Evolutionary conservation across 1,140 invertebrate species (phyloP), one percentile per base, ranked within the genome.

Genomic region (Ceratitis capitata): DNA sequence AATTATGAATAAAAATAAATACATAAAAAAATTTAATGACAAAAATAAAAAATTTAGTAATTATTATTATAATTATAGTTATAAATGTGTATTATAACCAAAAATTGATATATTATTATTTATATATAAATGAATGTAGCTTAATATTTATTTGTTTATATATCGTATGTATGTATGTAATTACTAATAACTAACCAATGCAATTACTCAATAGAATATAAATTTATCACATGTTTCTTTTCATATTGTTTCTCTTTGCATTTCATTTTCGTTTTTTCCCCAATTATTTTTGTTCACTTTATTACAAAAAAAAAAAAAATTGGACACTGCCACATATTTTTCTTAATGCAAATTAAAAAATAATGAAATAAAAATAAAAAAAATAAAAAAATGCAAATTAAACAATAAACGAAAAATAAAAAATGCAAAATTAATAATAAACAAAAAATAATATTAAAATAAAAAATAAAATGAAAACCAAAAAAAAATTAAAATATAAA

Each of bases 141-240:
- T 53, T n/a, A 53, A n/a, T 53, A 7, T n/a, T 53, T 53, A 78
- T 39, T n/a, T 78, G 32, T 45, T 19, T 14, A 35, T 35, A 19
- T 45, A 45, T 10, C n/a, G 39, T 39, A 69, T 39, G 14, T 39
- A 61, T 35, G 29, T 64, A 78, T 45, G 69, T 45, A 23, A 12
- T 19, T 26, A 78, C 19, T 78, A 78, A 78, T 45, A 9, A 78
- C 39, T 78, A 78, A 78, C 39, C 69, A 42, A 78, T 78, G 39
- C 39, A 78, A 78, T 23, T 78, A 19, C 45, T 45, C n/a, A n/a
- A 78, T 78, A 2, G 39, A 78, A 78, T 78, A 45, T 78, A 19
- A 78, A 78, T 78, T 78, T 78, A 78, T 23, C n/a, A 78, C 26
- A 26, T 78, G 19, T 78, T 78, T 78, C 61, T 35, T 78, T 78